Conservation (phyloP, 2,797 vertebrate genomes). For the Fratercula arctica region DNA sequence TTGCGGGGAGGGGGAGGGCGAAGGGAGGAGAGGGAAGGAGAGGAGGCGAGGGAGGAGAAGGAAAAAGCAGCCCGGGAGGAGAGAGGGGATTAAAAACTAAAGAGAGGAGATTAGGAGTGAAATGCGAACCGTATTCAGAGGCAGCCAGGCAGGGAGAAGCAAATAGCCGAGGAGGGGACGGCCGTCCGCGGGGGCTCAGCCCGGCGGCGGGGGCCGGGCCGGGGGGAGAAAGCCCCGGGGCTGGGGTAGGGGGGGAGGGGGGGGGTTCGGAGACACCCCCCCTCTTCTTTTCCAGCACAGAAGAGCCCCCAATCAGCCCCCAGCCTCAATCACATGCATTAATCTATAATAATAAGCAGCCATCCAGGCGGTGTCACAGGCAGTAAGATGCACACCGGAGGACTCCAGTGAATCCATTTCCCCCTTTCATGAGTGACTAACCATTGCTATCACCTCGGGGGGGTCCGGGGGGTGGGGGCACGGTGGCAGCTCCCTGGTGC, state of each 20-base stretch:
- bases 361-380: neutral
- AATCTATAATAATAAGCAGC: neutral
- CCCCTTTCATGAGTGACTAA: neutral
- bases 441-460: neutral
- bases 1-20: slow-evolving; percentile 31
- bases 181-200: neutral
- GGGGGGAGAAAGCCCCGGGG: neutral
- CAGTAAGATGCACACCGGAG: neutral
- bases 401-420: neutral
- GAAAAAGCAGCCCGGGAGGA: slow-evolving; percentile 34
- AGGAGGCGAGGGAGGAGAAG: slow-evolving; percentile 11
- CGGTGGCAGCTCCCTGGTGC: neutral
- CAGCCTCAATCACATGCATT: neutral
- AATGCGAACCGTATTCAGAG: slow-evolving; percentile 50
- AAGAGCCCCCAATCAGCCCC: neutral
- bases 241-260: neutral
- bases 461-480: neutral
- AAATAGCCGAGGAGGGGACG: neutral
- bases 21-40: slow-evolving; percentile 24
- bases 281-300: neutral
- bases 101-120: slow-evolving; percentile 60
- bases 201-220: neutral
- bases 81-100: slow-evolving; percentile 67
- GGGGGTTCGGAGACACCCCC: neutral
- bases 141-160: slow-evolving; percentile 41